These are phyloP conservation scores for Gymnoscelis rufifasciata DNA, from an alignment of 2,888 invertebrate species.

Conservation along the genomic window DNA sequence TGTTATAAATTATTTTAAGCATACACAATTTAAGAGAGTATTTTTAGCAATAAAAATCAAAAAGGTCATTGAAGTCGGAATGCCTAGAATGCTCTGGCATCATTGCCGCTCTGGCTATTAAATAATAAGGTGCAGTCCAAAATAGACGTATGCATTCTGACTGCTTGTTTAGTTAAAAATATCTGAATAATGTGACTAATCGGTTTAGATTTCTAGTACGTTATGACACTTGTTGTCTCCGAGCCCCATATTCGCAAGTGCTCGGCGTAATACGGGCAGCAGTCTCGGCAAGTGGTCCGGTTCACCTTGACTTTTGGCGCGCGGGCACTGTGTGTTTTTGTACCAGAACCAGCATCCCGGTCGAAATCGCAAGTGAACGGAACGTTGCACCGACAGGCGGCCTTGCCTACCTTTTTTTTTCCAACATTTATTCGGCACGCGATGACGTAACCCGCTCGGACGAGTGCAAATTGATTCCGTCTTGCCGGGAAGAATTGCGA, in stretches of 20 bases:
- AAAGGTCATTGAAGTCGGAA: too few relatives aligned
- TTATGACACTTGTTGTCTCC: background rate
- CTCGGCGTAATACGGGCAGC: conserved; percentile 18
- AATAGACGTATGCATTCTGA: too few relatives aligned
- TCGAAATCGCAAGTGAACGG: conserved; percentile 74
- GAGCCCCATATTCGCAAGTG: background rate
- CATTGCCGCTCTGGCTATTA: too few relatives aligned
- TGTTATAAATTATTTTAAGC: too few relatives aligned
- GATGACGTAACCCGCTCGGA: conserved; percentile 61
- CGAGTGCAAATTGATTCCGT: conserved; percentile 58
- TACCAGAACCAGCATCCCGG: conserved; percentile 40
- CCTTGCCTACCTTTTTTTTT: conserved; percentile 59
- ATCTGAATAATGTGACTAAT: too few relatives aligned
- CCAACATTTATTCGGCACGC: conserved; percentile 55
- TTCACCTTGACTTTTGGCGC: conserved; percentile 70
- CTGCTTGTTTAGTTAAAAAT: too few relatives aligned
- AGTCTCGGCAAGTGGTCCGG: conserved; percentile 43
- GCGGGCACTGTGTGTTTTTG: conserved; percentile 38
- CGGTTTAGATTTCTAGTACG: background rate
- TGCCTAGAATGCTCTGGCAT: too few relatives aligned
- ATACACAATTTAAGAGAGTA: too few relatives aligned
- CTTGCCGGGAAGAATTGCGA: conserved; percentile 39
- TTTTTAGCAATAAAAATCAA: too few relatives aligned
- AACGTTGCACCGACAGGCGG: conserved; percentile 45
- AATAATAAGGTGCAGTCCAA: too few relatives aligned